Evolutionary conservation across 2,797 vertebrate species (phyloP).

Genomic region (Varecia variegata): DNA sequence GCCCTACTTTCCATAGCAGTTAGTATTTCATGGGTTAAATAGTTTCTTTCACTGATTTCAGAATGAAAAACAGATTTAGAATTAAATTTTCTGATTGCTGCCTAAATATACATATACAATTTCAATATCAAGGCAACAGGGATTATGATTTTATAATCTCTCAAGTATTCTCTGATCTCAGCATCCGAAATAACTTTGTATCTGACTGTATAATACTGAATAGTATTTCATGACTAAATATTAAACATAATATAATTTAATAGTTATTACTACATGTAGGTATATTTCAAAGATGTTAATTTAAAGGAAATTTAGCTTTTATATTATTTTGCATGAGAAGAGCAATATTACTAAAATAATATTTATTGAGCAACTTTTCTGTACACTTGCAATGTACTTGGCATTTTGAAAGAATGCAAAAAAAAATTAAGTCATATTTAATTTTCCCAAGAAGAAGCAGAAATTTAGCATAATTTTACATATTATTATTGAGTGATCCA

Average conservation of each 20-base stretch:
- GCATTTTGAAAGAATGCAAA: neutral
- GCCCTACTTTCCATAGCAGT: neutral
- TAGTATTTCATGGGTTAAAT: neutral
- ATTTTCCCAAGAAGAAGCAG: neutral
- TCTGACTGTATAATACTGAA: neutral
- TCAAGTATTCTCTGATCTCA: neutral
- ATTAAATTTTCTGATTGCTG: constrained; percentile 4
- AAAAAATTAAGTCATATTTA: neutral
- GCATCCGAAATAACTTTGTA: neutral
- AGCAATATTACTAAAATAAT: neutral
- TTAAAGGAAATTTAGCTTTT: constrained; percentile 13
- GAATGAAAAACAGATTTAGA: neutral
- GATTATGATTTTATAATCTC: neutral
- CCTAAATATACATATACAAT: neutral
- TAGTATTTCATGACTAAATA: neutral
- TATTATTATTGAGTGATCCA: neutral
- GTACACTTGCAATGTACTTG: neutral
- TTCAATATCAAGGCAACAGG: neutral
- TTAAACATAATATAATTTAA: neutral
- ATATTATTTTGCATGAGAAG: neutral
- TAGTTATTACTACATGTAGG: neutral
- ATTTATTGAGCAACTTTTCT: neutral
- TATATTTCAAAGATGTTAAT: constrained; percentile 22
- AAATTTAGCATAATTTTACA: neutral
- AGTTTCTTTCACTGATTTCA: neutral